Evolutionary conservation across 2,797 vertebrate species (phyloP), one percentile per base, ranked within the genome.

Genomic region (Xenopus petersii): DNA sequence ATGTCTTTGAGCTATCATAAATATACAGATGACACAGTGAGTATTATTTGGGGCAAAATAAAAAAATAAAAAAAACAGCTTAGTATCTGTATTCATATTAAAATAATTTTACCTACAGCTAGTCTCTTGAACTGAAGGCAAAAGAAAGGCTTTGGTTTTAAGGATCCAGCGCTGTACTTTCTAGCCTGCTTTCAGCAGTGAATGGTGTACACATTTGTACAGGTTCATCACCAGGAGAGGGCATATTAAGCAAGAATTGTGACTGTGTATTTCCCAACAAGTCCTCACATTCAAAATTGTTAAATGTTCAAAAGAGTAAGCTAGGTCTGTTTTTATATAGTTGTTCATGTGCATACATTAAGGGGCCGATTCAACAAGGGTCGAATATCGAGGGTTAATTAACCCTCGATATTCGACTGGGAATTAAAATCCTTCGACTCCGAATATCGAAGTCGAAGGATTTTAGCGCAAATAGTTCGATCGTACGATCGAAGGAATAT

Each of bases 1-100:
- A 95, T 94, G 94, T 97, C 94, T 96, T 95, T 95, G 94, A 97
- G 94, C 94, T 94, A 93, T 95, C 94, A 93, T 96, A 96, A 97
- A 96, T 95, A 95, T 92, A 94, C 93, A 90, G 91, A 93, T 94
- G 93, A 95, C 94, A 95, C 82, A 89, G 88, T 86, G 92, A 92
- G 93, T 87, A 91, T 93, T 93, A 93, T 94, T 95, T 93, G 86
- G 82, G 85, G 86, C 85, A 85, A 83, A 84, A 83, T 59, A 63
- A n/a, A 30, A 24, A 70, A 55, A 83, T 76, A 56, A 77, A 82
- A 30, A 82, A 73, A 79, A 73, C 77, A 78, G 71, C 49, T 67
- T 79, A 80, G 74, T 86, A 79, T 86, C 83, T 83, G 79, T 86
- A 84, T 81, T 86, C 85, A 86, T 84, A 83, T 86, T 86, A 84